Evolutionary conservation across 2,888 invertebrate genomes (phyloP).

Genomic region (Trachelus stipa): DNA sequence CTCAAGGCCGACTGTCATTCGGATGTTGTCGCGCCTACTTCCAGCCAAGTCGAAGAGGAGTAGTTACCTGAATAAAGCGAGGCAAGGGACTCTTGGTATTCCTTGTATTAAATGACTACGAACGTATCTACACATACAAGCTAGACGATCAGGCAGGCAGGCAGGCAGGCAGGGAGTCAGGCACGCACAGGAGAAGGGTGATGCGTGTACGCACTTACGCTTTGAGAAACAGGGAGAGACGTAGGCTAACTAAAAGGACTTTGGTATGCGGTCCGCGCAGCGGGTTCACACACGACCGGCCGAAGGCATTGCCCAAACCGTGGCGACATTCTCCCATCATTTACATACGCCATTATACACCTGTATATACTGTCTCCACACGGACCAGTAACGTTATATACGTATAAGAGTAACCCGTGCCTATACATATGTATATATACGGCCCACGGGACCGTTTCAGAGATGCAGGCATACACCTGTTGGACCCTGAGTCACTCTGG

Average conservation of each 20-base stretch:
- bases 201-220: conserved; percentile 17
- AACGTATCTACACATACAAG: conserved; percentile 14
- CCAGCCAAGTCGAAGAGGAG: conserved; percentile 27
- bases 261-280: conserved; percentile 62
- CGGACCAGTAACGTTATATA: background rate
- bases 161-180: conserved; percentile 15
- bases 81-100: conserved; percentile 37
- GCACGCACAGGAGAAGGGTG: conserved; percentile 16
- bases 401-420: background rate
- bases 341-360: conserved; percentile 55
- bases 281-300: conserved; percentile 58
- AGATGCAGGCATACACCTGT: conserved; percentile 46
- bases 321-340: conserved; percentile 49
- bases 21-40: conserved; percentile 42
- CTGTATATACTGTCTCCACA: conserved; percentile 37
- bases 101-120: conserved; percentile 51
- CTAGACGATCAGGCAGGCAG: background rate
- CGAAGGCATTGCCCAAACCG: conserved; percentile 46
- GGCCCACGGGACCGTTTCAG: conserved; percentile 15
- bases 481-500: conserved; percentile 47
- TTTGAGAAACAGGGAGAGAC: conserved; percentile 17
- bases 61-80: conserved; percentile 34
- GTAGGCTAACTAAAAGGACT: conserved; percentile 38
- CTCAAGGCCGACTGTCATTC: conserved; percentile 5
- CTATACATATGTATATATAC: conserved; percentile 1